Percentiles rank a stretch among this genome's conserved stretches.
Evolutionary conservation across 35 echinoderm and acorn worm species (phyloP).

Genomic region (Ophiothrix spiculata): DNA sequence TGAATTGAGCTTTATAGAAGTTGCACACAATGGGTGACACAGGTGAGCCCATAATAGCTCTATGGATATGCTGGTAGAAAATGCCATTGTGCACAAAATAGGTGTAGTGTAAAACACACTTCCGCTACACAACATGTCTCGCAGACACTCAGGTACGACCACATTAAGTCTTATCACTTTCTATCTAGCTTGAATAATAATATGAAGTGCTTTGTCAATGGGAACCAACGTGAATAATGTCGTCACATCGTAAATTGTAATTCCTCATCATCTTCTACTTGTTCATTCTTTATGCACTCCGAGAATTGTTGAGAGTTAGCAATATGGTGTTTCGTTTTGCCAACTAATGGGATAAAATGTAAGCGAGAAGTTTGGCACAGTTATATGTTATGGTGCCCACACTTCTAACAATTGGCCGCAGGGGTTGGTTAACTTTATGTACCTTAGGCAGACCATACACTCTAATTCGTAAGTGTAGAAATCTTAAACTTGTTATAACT

Average conservation of each 20-base stretch:
- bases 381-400: constrained; percentile 27
- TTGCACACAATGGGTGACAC: too few relatives aligned
- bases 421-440: neutral
- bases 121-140: too few relatives aligned
- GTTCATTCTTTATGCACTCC: neutral
- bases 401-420: constrained; percentile 13
- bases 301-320: constrained; percentile 3
- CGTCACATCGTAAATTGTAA: neutral
- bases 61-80: too few relatives aligned
- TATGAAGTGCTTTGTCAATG: neutral
- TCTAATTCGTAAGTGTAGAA: too few relatives aligned
- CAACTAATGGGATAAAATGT: neutral
- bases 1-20: too few relatives aligned
- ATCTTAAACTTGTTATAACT: too few relatives aligned
- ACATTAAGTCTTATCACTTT: too few relatives aligned
- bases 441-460: constrained; percentile 22
- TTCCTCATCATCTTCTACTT: neutral
- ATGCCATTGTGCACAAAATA: too few relatives aligned
- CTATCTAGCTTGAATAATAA: too few relatives aligned
- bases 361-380: constrained; percentile 17
- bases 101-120: too few relatives aligned
- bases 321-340: neutral
- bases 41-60: too few relatives aligned
- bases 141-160: too few relatives aligned
- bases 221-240: neutral